phyloP scores from a whole-genome alignment of 2,113 vertebrate species.

The Apteryx mantelli region DNA sequence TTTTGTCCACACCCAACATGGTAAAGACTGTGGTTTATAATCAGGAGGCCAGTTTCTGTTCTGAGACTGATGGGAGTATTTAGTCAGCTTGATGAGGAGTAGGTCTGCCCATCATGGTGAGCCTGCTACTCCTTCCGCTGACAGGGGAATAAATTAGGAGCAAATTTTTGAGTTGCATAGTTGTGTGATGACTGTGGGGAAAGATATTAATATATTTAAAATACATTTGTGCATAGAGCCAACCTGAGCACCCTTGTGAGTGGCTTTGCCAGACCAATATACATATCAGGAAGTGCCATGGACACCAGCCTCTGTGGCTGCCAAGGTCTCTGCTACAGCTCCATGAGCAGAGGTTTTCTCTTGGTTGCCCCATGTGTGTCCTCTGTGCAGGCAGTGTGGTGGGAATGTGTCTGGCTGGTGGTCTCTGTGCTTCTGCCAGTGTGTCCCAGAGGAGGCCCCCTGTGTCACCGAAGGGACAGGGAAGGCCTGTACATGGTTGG shows the following conservation, averaged over 20 bases:
- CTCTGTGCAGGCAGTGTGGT: background rate
- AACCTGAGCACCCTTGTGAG: background rate
- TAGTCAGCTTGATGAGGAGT: background rate
- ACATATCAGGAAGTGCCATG: background rate
- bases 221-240: background rate
- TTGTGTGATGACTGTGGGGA: background rate
- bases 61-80: background rate
- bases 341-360: background rate
- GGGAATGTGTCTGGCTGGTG: background rate
- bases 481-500: background rate
- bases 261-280: background rate
- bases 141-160: background rate
- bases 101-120: background rate
- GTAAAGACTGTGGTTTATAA: background rate
- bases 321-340: background rate
- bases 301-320: background rate
- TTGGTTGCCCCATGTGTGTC: background rate
- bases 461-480: background rate
- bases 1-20: background rate
- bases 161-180: background rate
- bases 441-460: background rate
- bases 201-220: background rate
- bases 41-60: background rate
- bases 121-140: background rate
- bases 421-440: background rate